Evolutionary conservation across 1,140 invertebrate genomes (phyloP), one percentile per base, ranked within the genome.

Genomic region (Dreissena polymorpha): DNA sequence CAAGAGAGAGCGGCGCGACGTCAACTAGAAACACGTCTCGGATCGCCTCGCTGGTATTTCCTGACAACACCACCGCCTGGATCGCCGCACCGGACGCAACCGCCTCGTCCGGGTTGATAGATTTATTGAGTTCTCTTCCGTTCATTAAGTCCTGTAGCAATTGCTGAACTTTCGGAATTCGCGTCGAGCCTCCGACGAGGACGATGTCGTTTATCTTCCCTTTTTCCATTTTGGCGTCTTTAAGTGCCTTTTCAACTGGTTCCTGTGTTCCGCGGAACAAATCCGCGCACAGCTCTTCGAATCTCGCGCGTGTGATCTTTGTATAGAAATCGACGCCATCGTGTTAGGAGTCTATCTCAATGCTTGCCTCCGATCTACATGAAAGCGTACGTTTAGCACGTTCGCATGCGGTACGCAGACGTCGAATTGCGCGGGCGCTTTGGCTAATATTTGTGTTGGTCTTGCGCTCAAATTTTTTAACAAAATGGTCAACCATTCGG

Each of bases 101-200:
- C 72, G 94, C 95, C 89, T 95, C 88, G 73, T 91, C 90, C 0
- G 90, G 90, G 67, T 91, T 90, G 68, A 91, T 91, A 50, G 89
- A 90, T 70, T 91, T 91, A 74, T 91, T 92, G 23, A 93, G 82
- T 69, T 93, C 91, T 85, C 90, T 86, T 18, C 93, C 88, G 85
- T 92, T 92, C 86, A 89, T 88, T 80, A 98, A 98, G 92, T 98
- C 97, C 90, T 97, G 96, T 69, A 98, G 94, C 72, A 98, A 94
- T 91, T 98, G 98, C 93, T 99, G 98, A 72, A 99, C 97, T 93
- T 99, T 99, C 50, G 98, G 98, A 87, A 99, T 99, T 93, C 98
- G 96, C 29, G 98, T 99, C 18, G 98, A 99, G 60, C 98, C 98
- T 86, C 98, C 98, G 63, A 99, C 98, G 23, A 99, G 94, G 55